Conservation (phyloP, 2,113 vertebrate species). For the Patagioenas fasciata region DNA sequence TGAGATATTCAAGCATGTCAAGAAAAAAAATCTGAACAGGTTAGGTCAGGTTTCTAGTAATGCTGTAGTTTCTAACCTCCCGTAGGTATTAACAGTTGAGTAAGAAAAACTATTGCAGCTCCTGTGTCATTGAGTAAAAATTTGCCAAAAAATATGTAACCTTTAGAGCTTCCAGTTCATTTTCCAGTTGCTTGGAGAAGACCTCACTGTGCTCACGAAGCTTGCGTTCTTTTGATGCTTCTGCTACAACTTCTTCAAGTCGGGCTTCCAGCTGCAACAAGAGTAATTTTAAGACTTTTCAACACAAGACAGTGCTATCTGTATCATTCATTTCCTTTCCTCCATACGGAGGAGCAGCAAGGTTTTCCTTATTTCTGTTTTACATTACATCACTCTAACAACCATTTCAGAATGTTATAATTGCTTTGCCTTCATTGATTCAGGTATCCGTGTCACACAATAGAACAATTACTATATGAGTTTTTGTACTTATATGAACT, state of each 20-base stretch:
- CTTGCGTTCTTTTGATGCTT: conserved; percentile 93
- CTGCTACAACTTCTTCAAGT: conserved; percentile 86
- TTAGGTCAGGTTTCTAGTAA: neutral
- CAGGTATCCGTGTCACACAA: neutral
- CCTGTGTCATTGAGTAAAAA: neutral
- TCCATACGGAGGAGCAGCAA: neutral
- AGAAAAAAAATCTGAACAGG: neutral
- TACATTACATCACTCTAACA: neutral
- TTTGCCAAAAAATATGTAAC: conserved; percentile 59
- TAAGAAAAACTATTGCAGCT: neutral
- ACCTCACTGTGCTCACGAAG: conserved; percentile 91
- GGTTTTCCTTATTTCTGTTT: neutral
- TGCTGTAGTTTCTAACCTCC: neutral
- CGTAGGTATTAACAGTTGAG: neutral
- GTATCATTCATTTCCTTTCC: neutral
- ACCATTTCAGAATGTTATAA: neutral
- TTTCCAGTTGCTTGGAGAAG: conserved; percentile 91
- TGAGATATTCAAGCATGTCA: neutral
- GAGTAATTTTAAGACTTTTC: neutral
- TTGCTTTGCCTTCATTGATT: conserved; percentile 4
- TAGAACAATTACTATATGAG: neutral
- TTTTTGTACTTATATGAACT: neutral
- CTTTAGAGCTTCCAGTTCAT: conserved; percentile 91
- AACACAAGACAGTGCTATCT: neutral
- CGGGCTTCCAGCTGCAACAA: conserved; percentile 85